A percentile compares a stretch with the other conserved stretches of the same genome.
Evolutionary conservation across 2,113 vertebrate species (phyloP).

Genomic region (Anguilla rostrata): DNA sequence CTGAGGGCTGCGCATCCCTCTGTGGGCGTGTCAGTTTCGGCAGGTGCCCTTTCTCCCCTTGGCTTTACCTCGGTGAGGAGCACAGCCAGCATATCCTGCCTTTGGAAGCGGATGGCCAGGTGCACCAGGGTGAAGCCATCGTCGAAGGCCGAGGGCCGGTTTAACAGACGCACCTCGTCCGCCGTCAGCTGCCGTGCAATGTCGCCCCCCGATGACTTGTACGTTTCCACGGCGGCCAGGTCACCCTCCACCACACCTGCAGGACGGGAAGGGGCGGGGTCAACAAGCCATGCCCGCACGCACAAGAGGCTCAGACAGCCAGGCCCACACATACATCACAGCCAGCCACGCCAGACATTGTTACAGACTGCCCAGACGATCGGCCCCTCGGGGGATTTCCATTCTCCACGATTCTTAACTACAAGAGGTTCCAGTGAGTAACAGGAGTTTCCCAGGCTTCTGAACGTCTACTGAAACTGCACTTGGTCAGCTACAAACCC

Average conservation of each 20-base stretch:
- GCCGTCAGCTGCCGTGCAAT: slow-evolving; percentile 92
- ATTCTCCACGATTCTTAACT: no score
- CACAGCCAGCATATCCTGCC: slow-evolving; percentile 95
- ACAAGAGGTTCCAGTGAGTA: no score
- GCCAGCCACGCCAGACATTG: no score
- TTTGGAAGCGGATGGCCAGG: slow-evolving; percentile 95
- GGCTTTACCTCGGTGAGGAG: slow-evolving; percentile 87
- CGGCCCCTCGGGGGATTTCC: no score
- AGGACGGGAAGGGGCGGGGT: slow-evolving; percentile 20
- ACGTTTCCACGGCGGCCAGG: slow-evolving; percentile 89
- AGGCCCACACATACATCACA: neutral
- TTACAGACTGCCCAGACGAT: no score
- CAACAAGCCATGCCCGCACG: neutral
- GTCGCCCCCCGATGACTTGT: slow-evolving; percentile 91
- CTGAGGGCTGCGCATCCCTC: no score
- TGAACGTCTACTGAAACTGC: no score
- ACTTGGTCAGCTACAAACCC: no score
- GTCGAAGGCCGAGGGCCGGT: slow-evolving; percentile 92
- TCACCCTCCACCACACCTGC: slow-evolving; percentile 96
- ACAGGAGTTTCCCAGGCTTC: no score
- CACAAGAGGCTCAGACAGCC: neutral
- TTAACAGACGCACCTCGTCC: slow-evolving; percentile 92
- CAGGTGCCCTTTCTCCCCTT: neutral
- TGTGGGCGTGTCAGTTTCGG: no score
- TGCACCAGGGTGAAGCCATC: slow-evolving; percentile 96